Evolutionary conservation across 2,888 invertebrate species (phyloP), one percentile per base, ranked within the genome.

Genomic region (Noctua janthe): DNA sequence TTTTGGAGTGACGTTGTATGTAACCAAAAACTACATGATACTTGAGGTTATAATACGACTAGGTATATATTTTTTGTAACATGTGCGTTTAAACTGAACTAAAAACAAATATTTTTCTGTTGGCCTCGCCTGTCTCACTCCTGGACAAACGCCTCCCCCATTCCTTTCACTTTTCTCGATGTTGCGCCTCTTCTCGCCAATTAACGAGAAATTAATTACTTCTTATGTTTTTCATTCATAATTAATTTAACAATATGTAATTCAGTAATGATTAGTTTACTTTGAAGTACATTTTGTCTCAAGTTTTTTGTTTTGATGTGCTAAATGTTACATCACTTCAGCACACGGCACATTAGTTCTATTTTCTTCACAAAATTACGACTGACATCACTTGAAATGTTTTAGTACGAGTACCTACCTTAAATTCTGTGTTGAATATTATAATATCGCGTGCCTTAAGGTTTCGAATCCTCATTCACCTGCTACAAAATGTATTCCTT

Each of bases 311-410:
- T 35, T 43, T 73, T 69, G 17, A 70, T 85, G 81, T 85, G 82
- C 73, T 76, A 59, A 69, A 87, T 72, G 64, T 78, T 29, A 39
- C 51, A 82, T 83, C 87, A 87, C 87, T 47, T 43, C 64, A 76
- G 81, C 91, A 90, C 89, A 71, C 71, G 74, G 88, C 89, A 90
- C 89, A 78, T 70, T 76, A 67, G 64, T 69, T 71, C 5, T 49
- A 78, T 67, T 80, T 67, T 56, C 17, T 70, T 88, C 76, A 85
- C 84, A 66, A 76, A 79, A 73, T 39, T 72, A 72, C 74, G 29
- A 81, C 72, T 89, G 88, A 89, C 90, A 92, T 91, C 90, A 92
- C 91, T 92, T 91, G 86, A 92, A 92, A 91, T 89, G n/a, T 84
- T 76, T 54, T 39, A 23, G 17, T 81, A 70, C 66, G 54, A 74